These are phyloP conservation scores for Scaptomyza caliginosa DNA, from an alignment of 2,888 invertebrate species.

Conservation along the genomic window DNA sequence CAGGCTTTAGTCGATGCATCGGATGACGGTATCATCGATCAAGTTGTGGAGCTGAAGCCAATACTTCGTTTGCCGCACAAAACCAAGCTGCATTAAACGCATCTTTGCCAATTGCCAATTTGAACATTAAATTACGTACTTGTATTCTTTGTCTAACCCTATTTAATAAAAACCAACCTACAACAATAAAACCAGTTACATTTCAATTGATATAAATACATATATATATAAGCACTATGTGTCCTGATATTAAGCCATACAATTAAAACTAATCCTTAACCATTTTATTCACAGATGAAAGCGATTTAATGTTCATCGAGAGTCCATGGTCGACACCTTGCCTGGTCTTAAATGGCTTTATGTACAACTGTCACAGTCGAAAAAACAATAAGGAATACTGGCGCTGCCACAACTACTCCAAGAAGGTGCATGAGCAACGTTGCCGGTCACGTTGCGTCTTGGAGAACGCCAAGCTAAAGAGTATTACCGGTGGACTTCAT, in stretches of 20 bases:
- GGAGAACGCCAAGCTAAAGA: constrained; percentile 82
- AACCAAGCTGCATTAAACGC: constrained; percentile 35
- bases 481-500: constrained; percentile 82
- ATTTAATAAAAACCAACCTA: constrained; percentile 42
- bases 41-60: constrained; percentile 37
- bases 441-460: constrained; percentile 84
- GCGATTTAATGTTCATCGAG: constrained; percentile 82
- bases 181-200: constrained; percentile 12
- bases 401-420: constrained; percentile 84
- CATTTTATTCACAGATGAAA: constrained; percentile 38
- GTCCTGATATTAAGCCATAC: not conserved
- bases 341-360: constrained; percentile 81
- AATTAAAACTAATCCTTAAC: not conserved
- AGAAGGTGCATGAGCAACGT: constrained; percentile 80
- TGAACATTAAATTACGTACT: constrained; percentile 11
- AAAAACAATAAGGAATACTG: constrained; percentile 84
- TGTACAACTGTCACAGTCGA: constrained; percentile 84
- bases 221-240: not conserved
- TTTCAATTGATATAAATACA: constrained; percentile 17
- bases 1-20: constrained; percentile 57
- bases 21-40: constrained; percentile 29
- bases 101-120: too few relatives aligned
- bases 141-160: constrained; percentile 42
- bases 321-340: constrained; percentile 84
- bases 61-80: constrained; percentile 36